phyloP scores from a whole-genome alignment of 1,140 invertebrate species.

The Tribolium madens region DNA sequence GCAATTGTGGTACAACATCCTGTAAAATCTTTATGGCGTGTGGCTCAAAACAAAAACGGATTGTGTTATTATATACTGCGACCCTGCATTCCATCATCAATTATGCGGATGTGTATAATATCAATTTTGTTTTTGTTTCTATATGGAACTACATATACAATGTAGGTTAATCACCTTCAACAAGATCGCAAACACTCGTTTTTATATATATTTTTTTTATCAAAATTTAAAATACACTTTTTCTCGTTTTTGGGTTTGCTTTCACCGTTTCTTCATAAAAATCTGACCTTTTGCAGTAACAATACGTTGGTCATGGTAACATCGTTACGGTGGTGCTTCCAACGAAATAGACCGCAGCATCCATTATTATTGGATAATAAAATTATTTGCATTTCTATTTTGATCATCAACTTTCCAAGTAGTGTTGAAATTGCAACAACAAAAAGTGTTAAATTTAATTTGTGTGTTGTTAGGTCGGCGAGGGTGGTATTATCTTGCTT shows the following conservation, averaged over 20 bases:
- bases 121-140: slow-evolving; percentile 25
- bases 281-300: neutral
- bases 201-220: too few species aligned
- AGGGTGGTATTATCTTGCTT: slow-evolving; percentile 73
- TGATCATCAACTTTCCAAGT: slow-evolving; percentile 10
- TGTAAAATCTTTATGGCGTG: slow-evolving; percentile 15
- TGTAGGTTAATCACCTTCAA: neutral
- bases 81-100: slow-evolving; percentile 12
- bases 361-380: slow-evolving; percentile 46
- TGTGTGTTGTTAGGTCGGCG: slow-evolving; percentile 71
- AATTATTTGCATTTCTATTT: slow-evolving; percentile 46
- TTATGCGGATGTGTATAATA: slow-evolving; percentile 35
- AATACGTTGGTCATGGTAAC: slow-evolving; percentile 35
- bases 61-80: slow-evolving; percentile 3
- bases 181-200: neutral
- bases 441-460: neutral
- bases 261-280: slow-evolving; percentile 5
- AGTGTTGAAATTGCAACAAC: neutral
- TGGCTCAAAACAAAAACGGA: slow-evolving; percentile 26
- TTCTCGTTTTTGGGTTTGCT: too few species aligned
- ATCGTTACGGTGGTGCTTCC: slow-evolving; percentile 13
- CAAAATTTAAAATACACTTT: too few species aligned
- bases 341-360: slow-evolving; percentile 41
- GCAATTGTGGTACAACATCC: slow-evolving; percentile 9
- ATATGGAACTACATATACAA: neutral